phyloP scores from a whole-genome alignment of 2,113 vertebrate genomes.

The Halcyon malimbica region DNA sequence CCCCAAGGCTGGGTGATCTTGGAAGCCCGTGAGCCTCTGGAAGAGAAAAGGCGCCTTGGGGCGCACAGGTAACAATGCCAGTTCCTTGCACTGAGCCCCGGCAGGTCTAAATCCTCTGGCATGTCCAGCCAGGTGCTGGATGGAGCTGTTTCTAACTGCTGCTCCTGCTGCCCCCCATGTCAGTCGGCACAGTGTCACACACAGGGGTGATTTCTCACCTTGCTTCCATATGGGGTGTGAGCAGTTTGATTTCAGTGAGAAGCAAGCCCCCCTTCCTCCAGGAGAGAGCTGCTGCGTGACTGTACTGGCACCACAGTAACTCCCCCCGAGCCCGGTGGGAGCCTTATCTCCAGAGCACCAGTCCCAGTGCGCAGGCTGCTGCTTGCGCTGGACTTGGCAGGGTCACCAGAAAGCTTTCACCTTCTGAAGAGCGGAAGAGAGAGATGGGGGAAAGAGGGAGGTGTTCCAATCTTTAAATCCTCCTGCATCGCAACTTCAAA shows the following conservation, averaged over 20 bases:
- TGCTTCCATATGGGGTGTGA: not conserved
- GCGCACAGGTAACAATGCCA: fast-evolving
- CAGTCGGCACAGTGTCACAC: not conserved
- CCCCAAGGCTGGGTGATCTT: not conserved
- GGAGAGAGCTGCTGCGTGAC: not conserved
- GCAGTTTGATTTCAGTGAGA: not conserved
- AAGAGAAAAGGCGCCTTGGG: not conserved
- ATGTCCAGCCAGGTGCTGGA: not conserved
- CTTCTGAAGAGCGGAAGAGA: slow-evolving; percentile 1
- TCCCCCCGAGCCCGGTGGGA: not conserved
- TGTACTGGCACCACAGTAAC: not conserved
- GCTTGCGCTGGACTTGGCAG: not conserved
- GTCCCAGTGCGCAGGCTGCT: not conserved
- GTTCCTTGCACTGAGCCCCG: not conserved
- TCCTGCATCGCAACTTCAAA: slow-evolving; percentile 48
- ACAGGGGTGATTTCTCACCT: not conserved
- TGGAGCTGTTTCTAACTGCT: not conserved
- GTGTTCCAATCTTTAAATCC: slow-evolving; percentile 45
- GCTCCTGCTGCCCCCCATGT: not conserved
- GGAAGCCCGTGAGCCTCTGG: not conserved
- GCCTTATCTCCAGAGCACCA: slow-evolving; percentile 62
- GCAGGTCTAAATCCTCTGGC: not conserved
- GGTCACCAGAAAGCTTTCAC: slow-evolving; percentile 32
- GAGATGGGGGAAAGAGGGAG: not conserved
- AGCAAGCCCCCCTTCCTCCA: not conserved